Conservation (phyloP, 2,113 vertebrate species). For the Perca flavescens region DNA sequence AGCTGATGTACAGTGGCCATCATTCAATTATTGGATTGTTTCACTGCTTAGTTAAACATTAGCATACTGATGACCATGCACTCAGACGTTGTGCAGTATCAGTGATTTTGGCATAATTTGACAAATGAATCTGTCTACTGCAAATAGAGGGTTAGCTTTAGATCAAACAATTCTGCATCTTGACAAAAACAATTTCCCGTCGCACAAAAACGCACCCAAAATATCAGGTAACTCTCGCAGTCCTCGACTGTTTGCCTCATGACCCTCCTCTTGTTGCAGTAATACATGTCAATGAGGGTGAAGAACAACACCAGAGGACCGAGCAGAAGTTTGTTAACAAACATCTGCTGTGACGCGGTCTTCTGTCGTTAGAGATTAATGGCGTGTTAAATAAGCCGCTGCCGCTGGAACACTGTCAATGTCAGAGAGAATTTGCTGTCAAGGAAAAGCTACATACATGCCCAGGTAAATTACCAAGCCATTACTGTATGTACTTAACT, state of each 20-base stretch:
- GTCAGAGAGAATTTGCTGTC: conserved; percentile 76
- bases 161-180: conserved; percentile 36
- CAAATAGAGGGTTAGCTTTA: conserved; percentile 28
- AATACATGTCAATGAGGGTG: conserved; percentile 69
- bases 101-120: conserved; percentile 56
- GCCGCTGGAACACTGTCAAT: conserved; percentile 79
- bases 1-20: conserved; percentile 66
- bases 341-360: conserved; percentile 81
- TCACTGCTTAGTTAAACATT: conserved; percentile 59
- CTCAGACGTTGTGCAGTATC: conserved; percentile 52
- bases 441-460: conserved; percentile 61
- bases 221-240: conserved; percentile 30
- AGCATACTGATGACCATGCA: conserved; percentile 71
- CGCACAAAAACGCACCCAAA: conserved; percentile 24
- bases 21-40: conserved; percentile 77
- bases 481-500: conserved; percentile 64
- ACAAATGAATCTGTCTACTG: conserved; percentile 38
- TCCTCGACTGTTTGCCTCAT: conserved; percentile 24
- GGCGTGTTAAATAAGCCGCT: conserved; percentile 79
- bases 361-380: conserved; percentile 83
- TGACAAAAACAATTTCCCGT: conserved; percentile 21
- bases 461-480: conserved; percentile 69
- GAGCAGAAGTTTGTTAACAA: conserved; percentile 79
- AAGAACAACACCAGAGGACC: conserved; percentile 62
- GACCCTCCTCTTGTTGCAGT: conserved; percentile 59